A percentile compares a stretch with the other conserved stretches of the same genome.
Evolutionary conservation across 2,113 vertebrate species (phyloP).

Genomic region (Lamprotornis superbus): DNA sequence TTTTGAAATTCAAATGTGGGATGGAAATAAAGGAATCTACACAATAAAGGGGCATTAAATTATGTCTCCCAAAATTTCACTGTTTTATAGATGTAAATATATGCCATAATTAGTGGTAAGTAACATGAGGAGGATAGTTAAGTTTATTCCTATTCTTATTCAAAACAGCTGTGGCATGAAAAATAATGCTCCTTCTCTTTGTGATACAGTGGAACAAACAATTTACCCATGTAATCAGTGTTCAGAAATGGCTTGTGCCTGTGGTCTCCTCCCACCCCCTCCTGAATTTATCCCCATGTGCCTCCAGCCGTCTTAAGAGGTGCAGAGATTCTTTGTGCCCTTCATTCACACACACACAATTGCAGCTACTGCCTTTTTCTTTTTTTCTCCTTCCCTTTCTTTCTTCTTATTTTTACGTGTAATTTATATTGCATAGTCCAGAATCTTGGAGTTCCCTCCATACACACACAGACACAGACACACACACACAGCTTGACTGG

Average conservation of each 20-base stretch:
- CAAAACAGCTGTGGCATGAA: conserved; percentile 77
- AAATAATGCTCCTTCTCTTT: conserved; percentile 67
- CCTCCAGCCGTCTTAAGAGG: conserved; percentile 39
- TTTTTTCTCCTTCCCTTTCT: not conserved
- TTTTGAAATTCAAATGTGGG: conserved; percentile 96
- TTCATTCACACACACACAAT: conserved; percentile 23
- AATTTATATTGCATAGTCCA: not conserved
- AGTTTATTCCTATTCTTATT: conserved; percentile 79
- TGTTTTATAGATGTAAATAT: conserved; percentile 82
- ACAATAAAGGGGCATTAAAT: conserved; percentile 85
- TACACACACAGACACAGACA: not conserved
- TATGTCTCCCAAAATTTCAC: conserved; percentile 70
- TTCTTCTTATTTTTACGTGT: not conserved
- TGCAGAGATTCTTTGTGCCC: conserved; percentile 58
- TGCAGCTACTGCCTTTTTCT: not conserved
- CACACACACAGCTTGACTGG: not conserved
- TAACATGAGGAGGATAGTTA: conserved; percentile 70
- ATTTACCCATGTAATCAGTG: conserved; percentile 49
- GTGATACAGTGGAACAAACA: conserved; percentile 54
- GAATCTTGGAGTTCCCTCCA: not conserved
- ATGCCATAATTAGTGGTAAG: conserved; percentile 80
- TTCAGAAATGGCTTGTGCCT: conserved; percentile 51
- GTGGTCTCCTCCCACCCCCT: conserved; percentile 60
- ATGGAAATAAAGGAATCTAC: conserved; percentile 81
- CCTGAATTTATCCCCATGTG: conserved; percentile 45